Conservation (phyloP, 2,888 invertebrate genomes). For the Allygus modestus region DNA sequence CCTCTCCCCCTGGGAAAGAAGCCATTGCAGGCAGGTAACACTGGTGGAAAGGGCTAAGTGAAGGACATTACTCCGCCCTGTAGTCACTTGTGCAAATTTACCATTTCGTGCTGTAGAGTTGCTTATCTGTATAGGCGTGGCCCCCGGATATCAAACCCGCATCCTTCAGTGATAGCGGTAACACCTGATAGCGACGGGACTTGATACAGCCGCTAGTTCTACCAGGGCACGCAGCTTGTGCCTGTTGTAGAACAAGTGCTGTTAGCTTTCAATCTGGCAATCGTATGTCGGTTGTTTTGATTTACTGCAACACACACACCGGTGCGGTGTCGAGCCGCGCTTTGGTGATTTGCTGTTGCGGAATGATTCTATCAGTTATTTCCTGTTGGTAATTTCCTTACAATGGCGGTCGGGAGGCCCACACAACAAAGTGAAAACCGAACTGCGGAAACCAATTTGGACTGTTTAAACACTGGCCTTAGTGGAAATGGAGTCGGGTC, state of each 20-base stretch:
- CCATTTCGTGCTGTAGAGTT: not conserved
- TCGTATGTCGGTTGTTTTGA: not conserved
- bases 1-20: not conserved
- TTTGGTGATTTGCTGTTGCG: constrained; percentile 24
- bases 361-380: constrained; percentile 43
- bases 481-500: no score
- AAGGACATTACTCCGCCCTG: not conserved
- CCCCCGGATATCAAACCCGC: not conserved
- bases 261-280: no score
- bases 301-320: no score
- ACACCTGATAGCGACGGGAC: not conserved
- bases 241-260: no score
- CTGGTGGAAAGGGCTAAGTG: not conserved
- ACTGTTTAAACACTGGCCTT: not conserved
- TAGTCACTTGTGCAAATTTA: not conserved
- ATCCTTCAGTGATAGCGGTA: constrained; percentile 3
- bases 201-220: no score
- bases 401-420: not conserved
- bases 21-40: not conserved
- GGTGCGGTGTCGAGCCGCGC: not conserved
- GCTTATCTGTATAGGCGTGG: not conserved
- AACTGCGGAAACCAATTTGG: constrained; percentile 26
- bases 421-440: constrained; percentile 10
- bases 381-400: constrained; percentile 41
- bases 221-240: no score